Percentiles rank a stretch among this genome's conserved stretches.
phyloP scores from a whole-genome alignment of 2,797 vertebrate genomes.

The Tachyglossus aculeatus region DNA sequence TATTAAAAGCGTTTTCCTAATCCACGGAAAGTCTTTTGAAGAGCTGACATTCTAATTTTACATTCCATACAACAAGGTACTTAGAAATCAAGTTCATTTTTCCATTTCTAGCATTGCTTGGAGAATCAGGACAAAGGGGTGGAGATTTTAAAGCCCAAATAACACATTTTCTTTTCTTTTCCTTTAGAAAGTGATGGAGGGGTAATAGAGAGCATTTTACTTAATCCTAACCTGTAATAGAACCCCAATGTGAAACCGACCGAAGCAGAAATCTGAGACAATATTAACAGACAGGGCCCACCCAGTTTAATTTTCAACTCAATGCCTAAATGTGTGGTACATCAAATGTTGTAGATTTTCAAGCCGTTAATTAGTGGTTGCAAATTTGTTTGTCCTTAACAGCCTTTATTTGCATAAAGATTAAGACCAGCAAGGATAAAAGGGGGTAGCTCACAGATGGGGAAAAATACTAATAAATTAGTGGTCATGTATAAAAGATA shows the following conservation, averaged over 20 bases:
- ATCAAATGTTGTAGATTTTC: conserved; percentile 44
- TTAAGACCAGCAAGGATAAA: conserved; percentile 53
- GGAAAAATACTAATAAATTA: conserved; percentile 50
- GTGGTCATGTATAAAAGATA: conserved; percentile 51
- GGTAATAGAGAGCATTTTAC: conserved; percentile 63
- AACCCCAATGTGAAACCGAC: conserved; percentile 47
- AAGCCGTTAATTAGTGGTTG: conserved; percentile 55
- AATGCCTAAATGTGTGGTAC: conserved; percentile 26
- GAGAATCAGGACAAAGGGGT: conserved; percentile 66
- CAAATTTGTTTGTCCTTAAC: conserved; percentile 63
- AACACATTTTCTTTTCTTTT: conserved; percentile 60
- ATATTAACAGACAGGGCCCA: conserved; percentile 16
- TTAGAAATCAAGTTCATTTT: conserved; percentile 29
- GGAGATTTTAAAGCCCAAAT: conserved; percentile 59
- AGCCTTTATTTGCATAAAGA: conserved; percentile 63
- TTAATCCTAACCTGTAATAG: conserved; percentile 63
- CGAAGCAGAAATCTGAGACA: conserved; percentile 32
- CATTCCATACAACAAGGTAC: conserved; percentile 24
- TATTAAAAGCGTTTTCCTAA: no score
- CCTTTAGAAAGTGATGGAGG: conserved; percentile 56
- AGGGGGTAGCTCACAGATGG: conserved; percentile 10
- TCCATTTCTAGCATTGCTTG: conserved; percentile 44
- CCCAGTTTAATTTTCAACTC: conserved; percentile 34
- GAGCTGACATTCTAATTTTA: conserved; percentile 29
- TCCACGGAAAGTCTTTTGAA: no score